Conservation (phyloP, 2,888 invertebrate species). For the Chymomyza caudatula region DNA sequence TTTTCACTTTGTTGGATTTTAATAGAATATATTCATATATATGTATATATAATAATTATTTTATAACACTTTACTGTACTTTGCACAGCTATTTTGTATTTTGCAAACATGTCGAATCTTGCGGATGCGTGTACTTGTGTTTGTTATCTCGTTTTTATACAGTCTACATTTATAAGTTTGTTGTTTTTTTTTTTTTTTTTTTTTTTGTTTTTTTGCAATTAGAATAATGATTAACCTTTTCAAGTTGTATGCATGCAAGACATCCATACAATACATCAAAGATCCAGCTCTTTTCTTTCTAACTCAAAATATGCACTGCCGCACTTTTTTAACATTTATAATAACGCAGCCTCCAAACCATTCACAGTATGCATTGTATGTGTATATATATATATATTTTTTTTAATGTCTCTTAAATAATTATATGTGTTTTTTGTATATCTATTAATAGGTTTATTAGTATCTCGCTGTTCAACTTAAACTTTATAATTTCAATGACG, state of each 20-base stretch:
- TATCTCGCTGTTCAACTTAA: not conserved
- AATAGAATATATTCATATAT: conserved; percentile 28
- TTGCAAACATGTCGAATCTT: not conserved
- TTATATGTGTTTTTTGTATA: not conserved
- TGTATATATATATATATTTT: conserved; percentile 17
- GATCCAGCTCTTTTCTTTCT: not conserved
- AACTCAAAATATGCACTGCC: conserved; percentile 8
- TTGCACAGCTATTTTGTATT: conserved; percentile 21
- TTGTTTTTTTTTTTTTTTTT: conserved; percentile 37
- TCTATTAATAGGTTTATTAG: not conserved
- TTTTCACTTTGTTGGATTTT: conserved; percentile 16
- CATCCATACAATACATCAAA: not conserved
- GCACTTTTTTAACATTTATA: conserved; percentile 32
- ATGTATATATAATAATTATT: conserved; percentile 19
- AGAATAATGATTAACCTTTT: not conserved
- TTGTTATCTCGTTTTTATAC: conserved; percentile 19
- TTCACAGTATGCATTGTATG: conserved; percentile 5
- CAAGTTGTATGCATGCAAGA: not conserved
- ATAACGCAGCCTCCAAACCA: conserved; percentile 7
- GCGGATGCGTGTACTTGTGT: not conserved
- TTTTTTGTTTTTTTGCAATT: not conserved
- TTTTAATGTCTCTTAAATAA: not conserved
- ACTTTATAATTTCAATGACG: conserved; percentile 25
- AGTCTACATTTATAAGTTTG: conserved; percentile 40
- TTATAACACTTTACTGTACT: conserved; percentile 38